Evolutionary conservation across 2,113 vertebrate species (phyloP).

Genomic region (Pygoscelis adeliae): DNA sequence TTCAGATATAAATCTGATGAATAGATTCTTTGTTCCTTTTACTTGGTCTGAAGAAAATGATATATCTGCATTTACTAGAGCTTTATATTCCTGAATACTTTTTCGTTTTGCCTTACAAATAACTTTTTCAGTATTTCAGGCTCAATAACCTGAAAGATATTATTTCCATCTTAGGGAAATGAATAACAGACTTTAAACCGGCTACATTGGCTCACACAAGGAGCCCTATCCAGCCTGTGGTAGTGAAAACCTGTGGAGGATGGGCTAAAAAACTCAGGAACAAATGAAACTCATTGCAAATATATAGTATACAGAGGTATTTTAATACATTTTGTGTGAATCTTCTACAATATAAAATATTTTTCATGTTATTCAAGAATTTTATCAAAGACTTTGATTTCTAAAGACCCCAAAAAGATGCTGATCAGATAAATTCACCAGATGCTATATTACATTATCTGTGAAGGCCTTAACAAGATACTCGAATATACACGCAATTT

Average conservation of each 20-base stretch:
- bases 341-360: not conserved
- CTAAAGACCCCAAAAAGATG: not conserved
- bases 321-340: not conserved
- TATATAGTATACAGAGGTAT: conserved; percentile 34
- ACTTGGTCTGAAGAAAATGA: not conserved
- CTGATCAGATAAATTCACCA: not conserved
- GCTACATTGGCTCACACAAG: not conserved
- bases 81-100: not conserved
- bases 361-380: not conserved
- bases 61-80: not conserved
- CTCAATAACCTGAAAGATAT: not conserved
- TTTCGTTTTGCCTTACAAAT: not conserved
- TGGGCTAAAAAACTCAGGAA: conserved; percentile 48
- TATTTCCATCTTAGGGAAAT: conserved; percentile 6
- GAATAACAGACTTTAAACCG: not conserved
- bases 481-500: not conserved
- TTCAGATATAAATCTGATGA: not conserved
- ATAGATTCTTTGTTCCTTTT: not conserved
- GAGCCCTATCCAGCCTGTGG: conserved; percentile 5
- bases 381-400: not conserved
- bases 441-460: not conserved
- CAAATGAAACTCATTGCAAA: conserved; percentile 45
- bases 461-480: conserved; percentile 11
- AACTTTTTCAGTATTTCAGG: not conserved
- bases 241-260: not conserved